Conservation (phyloP, 2,797 vertebrate species). For the Gymnoscopelus microlampas region DNA sequence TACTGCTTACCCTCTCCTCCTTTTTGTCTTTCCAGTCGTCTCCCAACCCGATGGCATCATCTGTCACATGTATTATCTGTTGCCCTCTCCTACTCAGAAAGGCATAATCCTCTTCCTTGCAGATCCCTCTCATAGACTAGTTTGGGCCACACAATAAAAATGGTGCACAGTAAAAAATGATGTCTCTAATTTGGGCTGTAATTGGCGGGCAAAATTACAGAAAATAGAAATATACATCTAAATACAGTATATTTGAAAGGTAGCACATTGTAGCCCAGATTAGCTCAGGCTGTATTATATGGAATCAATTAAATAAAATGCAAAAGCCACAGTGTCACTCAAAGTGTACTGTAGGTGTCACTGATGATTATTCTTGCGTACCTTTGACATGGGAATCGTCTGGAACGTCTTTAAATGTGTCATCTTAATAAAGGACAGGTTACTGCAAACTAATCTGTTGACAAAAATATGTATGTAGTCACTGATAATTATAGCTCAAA, state of each 20-base stretch:
- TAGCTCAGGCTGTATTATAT: background rate
- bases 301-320: background rate
- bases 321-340: background rate
- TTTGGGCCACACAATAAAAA: slow-evolving; percentile 12
- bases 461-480: background rate
- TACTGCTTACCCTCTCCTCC: slow-evolving; percentile 71
- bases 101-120: slow-evolving; percentile 80
- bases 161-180: background rate
- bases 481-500: too few relatives aligned
- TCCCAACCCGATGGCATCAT: slow-evolving; percentile 23
- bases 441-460: background rate
- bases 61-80: background rate
- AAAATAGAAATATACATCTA: too few relatives aligned
- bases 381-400: slow-evolving; percentile 83
- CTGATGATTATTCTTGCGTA: slow-evolving; percentile 28
- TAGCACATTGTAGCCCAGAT: background rate
- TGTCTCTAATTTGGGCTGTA: too few relatives aligned
- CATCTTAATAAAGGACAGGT: slow-evolving; percentile 63
- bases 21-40: slow-evolving; percentile 43
- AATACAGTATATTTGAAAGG: too few relatives aligned
- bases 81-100: slow-evolving; percentile 60
- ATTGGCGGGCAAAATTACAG: too few relatives aligned
- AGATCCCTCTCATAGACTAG: slow-evolving; percentile 80
- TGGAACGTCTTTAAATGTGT: slow-evolving; percentile 70
- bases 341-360: too few relatives aligned